Percentiles rank a stretch among this genome's conserved stretches.
phyloP scores from a whole-genome alignment of 2,888 invertebrate species.

The Epiblema foenella region DNA sequence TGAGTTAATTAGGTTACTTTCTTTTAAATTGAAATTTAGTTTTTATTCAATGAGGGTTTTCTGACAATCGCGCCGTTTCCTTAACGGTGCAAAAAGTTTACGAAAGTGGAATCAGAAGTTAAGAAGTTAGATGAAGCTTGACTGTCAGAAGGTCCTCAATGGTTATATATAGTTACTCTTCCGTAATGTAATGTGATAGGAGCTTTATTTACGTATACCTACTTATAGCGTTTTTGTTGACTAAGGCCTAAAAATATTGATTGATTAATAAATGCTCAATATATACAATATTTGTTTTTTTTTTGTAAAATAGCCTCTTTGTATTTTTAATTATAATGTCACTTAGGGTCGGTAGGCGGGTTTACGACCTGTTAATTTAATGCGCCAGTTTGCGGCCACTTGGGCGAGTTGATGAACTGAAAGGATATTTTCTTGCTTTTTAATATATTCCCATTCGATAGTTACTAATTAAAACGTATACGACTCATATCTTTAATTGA shows the following conservation, averaged over 20 bases:
- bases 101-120: background rate
- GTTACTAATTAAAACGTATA: too few relatives aligned
- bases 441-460: too few relatives aligned
- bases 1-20: background rate
- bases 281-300: background rate
- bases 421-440: too few relatives aligned
- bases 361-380: too few relatives aligned
- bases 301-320: too few relatives aligned
- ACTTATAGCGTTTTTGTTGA: slow-evolving; percentile 26
- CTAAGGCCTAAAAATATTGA: slow-evolving; percentile 27
- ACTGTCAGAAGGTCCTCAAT: background rate
- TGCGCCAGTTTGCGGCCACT: too few relatives aligned
- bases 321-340: too few relatives aligned
- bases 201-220: slow-evolving; percentile 36
- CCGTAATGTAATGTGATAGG: slow-evolving; percentile 30
- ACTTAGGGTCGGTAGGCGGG: too few relatives aligned
- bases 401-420: too few relatives aligned
- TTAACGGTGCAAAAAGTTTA: background rate
- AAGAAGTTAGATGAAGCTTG: background rate
- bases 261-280: slow-evolving; percentile 40
- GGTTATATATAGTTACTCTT: slow-evolving; percentile 10
- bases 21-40: background rate
- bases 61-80: background rate
- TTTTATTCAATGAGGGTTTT: background rate
- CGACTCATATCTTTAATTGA: too few relatives aligned